Evolutionary conservation across 2,888 invertebrate species (phyloP), one percentile per base, ranked within the genome.

Genomic region (Xylophagus ater): DNA sequence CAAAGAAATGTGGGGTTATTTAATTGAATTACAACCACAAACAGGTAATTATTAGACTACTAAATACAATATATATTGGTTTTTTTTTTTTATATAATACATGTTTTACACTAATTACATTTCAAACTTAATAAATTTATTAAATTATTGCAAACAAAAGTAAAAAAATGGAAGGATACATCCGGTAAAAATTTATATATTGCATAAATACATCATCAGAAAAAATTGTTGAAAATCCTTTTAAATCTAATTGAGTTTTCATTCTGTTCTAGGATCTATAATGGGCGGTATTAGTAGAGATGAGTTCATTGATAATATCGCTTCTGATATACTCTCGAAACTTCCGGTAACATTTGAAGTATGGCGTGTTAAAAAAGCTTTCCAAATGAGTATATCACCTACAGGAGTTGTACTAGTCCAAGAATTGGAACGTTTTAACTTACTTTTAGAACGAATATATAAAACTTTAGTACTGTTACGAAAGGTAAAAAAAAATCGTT

Each of bases 11-110:
- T 92, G 90, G 89, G 67, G 63, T 29, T 78, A 85, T 57, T 73
- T 93, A 49, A 81, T 89, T 48, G 86, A 90, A 53, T 65, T 92
- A 29, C 92, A 93, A 59, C 92, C 92, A 9, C 88, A 89, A 68
- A 82, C 85, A 40, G 81, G 89, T 87, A 58, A 64, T 65, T 59
- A 42, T 30, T 4, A n/a, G 13, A 9, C 12, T 19, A 3, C 20
- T 32, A 5, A 10, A 14, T 18, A 12, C 32, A 9, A 15, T 14
- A 15, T 15, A 8, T 31, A 31, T 15, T 15, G n/a, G n/a, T n/a
- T n/a, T n/a, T n/a, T n/a, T n/a, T n/a, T n/a, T n/a, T n/a, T n/a
- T n/a, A n/a, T n/a, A n/a, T n/a, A n/a, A n/a, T n/a, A n/a, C n/a
- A n/a, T n/a, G n/a, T n/a, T n/a, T n/a, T 30, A 13, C 10, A 17